Conservation (phyloP, 2,888 invertebrate genomes). For the Pilophorus perplexus region DNA sequence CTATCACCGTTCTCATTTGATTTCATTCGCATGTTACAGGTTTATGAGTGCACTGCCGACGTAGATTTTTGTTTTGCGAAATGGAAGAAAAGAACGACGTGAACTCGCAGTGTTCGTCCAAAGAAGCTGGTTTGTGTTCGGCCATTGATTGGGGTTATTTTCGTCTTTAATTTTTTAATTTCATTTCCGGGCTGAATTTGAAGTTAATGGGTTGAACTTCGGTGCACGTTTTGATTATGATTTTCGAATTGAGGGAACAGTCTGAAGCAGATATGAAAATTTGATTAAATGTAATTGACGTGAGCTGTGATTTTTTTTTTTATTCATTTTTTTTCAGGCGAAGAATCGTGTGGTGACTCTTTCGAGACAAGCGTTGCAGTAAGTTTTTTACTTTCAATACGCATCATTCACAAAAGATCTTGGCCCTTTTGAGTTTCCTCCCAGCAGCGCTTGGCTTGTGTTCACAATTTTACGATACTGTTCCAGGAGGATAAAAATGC, state of each 20-base stretch:
- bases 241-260: no score
- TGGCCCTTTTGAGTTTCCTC: neutral
- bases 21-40: no score
- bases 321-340: neutral
- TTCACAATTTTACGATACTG: neutral
- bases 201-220: no score
- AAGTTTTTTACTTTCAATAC: neutral
- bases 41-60: no score
- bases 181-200: no score
- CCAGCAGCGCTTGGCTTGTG: neutral
- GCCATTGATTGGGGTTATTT: no score
- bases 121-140: slow-evolving; percentile 7
- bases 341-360: slow-evolving; percentile 6
- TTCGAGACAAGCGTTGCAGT: neutral
- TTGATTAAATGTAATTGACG: no score
- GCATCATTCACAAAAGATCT: neutral
- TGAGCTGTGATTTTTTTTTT: no score
- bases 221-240: no score
- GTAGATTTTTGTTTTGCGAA: neutral
- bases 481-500: slow-evolving; percentile 9
- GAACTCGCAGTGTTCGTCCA: neutral
- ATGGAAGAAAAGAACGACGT: slow-evolving; percentile 21
- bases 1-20: no score
- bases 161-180: no score
- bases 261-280: no score